Evolutionary conservation across 2,888 invertebrate species (phyloP).

Genomic region (Morpho deidamia): DNA sequence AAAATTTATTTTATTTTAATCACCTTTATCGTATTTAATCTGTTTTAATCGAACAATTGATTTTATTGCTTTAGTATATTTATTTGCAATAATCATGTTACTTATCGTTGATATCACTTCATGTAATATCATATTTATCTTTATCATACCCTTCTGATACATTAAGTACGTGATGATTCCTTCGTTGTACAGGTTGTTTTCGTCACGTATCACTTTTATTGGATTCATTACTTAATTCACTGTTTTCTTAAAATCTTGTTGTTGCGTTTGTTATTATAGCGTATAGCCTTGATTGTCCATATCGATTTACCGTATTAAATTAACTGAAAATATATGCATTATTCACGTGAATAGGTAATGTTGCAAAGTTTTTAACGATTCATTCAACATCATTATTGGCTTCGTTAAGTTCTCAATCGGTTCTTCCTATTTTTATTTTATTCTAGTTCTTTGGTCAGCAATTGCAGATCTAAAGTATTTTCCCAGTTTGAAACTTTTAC

Average conservation of each 20-base stretch:
- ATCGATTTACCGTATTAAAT: slow-evolving; percentile 14
- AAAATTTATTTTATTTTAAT: slow-evolving; percentile 3
- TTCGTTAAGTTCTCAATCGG: no score
- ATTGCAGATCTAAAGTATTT: no score
- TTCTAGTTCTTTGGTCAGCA: no score
- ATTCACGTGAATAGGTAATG: not conserved
- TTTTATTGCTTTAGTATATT: slow-evolving; percentile 13
- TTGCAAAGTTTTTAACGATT: no score
- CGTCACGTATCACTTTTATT: not conserved
- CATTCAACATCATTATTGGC: no score
- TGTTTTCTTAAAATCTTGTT: not conserved
- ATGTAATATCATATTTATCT: slow-evolving; percentile 41
- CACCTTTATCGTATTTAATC: slow-evolving; percentile 15
- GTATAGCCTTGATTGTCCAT: slow-evolving; percentile 15
- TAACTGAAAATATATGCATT: slow-evolving; percentile 6
- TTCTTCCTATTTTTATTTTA: no score
- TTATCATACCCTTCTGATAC: slow-evolving; percentile 33
- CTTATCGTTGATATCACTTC: slow-evolving; percentile 36
- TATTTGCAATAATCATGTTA: slow-evolving; percentile 27
- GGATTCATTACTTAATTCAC: not conserved
- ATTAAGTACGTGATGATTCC: slow-evolving; percentile 38
- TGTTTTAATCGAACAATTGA: slow-evolving; percentile 8
- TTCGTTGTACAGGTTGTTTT: slow-evolving; percentile 27
- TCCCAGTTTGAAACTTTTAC: no score
- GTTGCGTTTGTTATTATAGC: not conserved